These are phyloP conservation scores for Saimiri boliviensis DNA, from an alignment of 2,113 vertebrate genomes.

Conservation along the genomic window DNA sequence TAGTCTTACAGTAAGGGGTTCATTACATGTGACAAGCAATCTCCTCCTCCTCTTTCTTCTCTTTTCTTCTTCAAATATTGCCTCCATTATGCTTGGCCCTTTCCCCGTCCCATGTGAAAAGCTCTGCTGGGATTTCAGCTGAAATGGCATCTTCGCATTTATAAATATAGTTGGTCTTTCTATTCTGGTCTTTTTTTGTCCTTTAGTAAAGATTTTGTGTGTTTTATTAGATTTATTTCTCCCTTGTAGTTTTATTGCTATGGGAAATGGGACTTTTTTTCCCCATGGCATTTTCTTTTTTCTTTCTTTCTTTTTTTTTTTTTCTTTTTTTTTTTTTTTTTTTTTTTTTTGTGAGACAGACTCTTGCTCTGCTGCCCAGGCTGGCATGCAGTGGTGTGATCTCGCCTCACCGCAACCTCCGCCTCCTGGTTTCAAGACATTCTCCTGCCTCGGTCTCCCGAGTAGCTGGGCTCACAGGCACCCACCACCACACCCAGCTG, in stretches of 20 bases:
- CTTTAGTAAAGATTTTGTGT: neutral
- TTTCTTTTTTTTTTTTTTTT: neutral
- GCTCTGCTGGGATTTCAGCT: neutral
- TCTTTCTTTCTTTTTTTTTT: fast-evolving
- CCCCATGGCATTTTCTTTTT: neutral
- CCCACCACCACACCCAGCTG: too few relatives aligned
- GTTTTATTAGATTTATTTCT: neutral
- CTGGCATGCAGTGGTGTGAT: too few relatives aligned
- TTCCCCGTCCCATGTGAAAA: neutral
- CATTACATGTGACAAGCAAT: too few relatives aligned
- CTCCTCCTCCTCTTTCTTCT: neutral
- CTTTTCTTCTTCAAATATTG: neutral
- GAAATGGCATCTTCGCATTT: neutral
- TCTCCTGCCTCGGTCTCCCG: too few relatives aligned
- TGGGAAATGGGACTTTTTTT: neutral
- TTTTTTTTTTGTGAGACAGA: too few relatives aligned
- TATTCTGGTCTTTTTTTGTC: neutral
- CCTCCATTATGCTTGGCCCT: neutral
- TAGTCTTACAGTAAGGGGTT: neutral
- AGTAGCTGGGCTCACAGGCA: too few relatives aligned
- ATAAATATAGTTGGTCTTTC: neutral
- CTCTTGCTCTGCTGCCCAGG: too few relatives aligned
- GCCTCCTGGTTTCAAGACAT: too few relatives aligned
- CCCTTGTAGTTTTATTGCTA: neutral
- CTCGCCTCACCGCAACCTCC: too few relatives aligned